Evolutionary conservation across 2,888 invertebrate genomes (phyloP).

Genomic region (Aphidius colemani): DNA sequence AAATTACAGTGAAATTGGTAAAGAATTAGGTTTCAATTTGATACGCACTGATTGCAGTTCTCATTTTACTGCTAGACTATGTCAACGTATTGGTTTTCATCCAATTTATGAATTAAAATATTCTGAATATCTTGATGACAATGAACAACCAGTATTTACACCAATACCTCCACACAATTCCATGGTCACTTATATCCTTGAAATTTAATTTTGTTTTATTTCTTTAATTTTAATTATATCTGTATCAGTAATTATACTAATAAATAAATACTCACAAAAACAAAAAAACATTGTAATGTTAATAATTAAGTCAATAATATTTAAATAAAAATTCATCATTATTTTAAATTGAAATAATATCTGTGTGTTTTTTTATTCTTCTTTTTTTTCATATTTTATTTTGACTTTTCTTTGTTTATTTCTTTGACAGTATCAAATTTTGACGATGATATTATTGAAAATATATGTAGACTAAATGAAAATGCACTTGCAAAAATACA

Average conservation of each 20-base stretch:
- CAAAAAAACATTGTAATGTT: too few relatives aligned
- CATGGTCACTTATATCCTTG: slow-evolving; percentile 66
- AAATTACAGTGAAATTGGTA: slow-evolving; percentile 66
- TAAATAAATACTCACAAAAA: too few relatives aligned
- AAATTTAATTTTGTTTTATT: slow-evolving; percentile 47
- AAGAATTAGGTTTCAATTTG: slow-evolving; percentile 64
- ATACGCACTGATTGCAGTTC: slow-evolving; percentile 78
- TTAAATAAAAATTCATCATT: too few relatives aligned
- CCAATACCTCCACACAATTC: slow-evolving; percentile 70
- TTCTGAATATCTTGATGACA: slow-evolving; percentile 68
- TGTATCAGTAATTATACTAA: too few relatives aligned
- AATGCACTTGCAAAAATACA: slow-evolving; percentile 65
- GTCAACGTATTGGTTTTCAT: slow-evolving; percentile 73
- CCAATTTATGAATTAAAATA: slow-evolving; percentile 70
- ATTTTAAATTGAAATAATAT: too few relatives aligned
- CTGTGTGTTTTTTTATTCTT: too few relatives aligned
- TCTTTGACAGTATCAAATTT: slow-evolving; percentile 58
- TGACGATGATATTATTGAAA: slow-evolving; percentile 66
- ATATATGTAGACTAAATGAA: slow-evolving; percentile 67
- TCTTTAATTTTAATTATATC: too few relatives aligned
- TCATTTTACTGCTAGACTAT: slow-evolving; percentile 75
- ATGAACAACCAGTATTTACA: slow-evolving; percentile 67
- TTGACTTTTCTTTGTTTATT: too few relatives aligned
- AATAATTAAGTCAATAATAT: too few relatives aligned
- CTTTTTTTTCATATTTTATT: too few relatives aligned